Base-by-base conservation (phyloP, 2,113 vertebrate genomes). In the Mirza zaza region DNA sequence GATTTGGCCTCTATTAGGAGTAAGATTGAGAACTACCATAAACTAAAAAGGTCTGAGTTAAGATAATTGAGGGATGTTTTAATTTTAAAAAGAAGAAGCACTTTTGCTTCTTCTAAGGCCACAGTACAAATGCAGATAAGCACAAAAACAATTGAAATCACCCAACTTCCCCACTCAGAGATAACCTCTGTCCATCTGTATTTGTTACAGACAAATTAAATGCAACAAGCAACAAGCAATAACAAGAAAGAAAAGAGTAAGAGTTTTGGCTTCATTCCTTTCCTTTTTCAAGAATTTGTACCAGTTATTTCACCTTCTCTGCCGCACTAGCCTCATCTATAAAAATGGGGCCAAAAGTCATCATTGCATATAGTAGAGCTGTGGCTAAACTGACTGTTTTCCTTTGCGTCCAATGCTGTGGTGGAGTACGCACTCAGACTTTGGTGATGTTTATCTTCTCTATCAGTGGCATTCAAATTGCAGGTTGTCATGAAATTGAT, bases 1-100 rank as follows among this genome's bases (percentile, higher is more conserved):
- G 57, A 73, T 67, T 32, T 21, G 15, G 36, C 8, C 52, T 75
- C 55, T 67, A 76, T 45, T 21, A 67, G 29, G 29, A 52, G 27
- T 29, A 27, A 65, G 18, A 75, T 7, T 57, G 36, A 63, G 4
- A 65, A 73, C 29, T 75, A 50, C 27, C 29, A 65, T 32, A 87
- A 87, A 52, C 29, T 81, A 67, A 68, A 77, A 70, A 76, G 4
- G 2, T 57, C 15, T 86, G 20, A 91, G n/a, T 42, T 94, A 68
- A 63, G 6, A 57, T 65, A 84, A 86, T 8, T 45, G 8, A 45
- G 45, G 45, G 45, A 39, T 14, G 39, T 29, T 70, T 94, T 27
- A 52, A 86, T 50, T 88, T 73, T 20, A 7, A 45, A 95, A 81
- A 70, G 45, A 45, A 45, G 45, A 45, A 45, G 45, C 45, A 45